These are phyloP conservation scores for Dorcus parallelipipedus DNA, from an alignment of 2,888 invertebrate genomes.

Conservation along the genomic window DNA sequence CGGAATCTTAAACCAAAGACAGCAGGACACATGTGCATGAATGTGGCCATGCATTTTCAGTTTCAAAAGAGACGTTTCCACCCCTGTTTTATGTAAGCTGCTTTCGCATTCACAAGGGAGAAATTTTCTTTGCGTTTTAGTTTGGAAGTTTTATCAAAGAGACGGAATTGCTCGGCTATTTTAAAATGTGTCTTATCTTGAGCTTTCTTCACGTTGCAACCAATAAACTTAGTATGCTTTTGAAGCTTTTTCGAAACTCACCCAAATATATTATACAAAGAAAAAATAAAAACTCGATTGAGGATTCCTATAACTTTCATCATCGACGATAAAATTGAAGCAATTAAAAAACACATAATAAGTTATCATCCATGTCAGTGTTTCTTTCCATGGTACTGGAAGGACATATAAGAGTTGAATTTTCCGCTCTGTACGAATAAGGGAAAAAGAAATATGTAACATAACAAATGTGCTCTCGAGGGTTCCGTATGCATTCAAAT, in stretches of 20 bases:
- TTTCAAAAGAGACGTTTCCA: slow-evolving; percentile 47
- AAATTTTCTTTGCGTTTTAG: slow-evolving; percentile 48
- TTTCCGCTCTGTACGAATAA: slow-evolving; percentile 9
- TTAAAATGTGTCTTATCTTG: not conserved
- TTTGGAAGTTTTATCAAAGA: slow-evolving; percentile 23
- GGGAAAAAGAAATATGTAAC: slow-evolving; percentile 24
- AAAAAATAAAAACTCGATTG: no score
- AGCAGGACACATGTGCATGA: slow-evolving; percentile 44
- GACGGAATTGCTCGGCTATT: slow-evolving; percentile 21
- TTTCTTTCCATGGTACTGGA: no score
- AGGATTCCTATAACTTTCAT: no score
- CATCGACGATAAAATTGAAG: no score
- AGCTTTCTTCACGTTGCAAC: not conserved
- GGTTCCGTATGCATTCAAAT: slow-evolving; percentile 26
- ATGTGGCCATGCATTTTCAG: slow-evolving; percentile 48
- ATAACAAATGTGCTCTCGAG: slow-evolving; percentile 19
- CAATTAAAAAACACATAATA: no score
- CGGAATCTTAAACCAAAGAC: slow-evolving; percentile 36
- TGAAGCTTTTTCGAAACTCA: no score
- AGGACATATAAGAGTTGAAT: not conserved
- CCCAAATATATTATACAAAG: no score
- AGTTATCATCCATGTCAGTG: no score
- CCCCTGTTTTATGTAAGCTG: slow-evolving; percentile 46
- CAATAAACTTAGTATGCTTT: no score
- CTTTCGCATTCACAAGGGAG: slow-evolving; percentile 50